A percentile compares a stretch with the other conserved stretches of the same genome.
phyloP scores from a whole-genome alignment of 1,140 invertebrate species.

The Vollenhovia emeryi region DNA sequence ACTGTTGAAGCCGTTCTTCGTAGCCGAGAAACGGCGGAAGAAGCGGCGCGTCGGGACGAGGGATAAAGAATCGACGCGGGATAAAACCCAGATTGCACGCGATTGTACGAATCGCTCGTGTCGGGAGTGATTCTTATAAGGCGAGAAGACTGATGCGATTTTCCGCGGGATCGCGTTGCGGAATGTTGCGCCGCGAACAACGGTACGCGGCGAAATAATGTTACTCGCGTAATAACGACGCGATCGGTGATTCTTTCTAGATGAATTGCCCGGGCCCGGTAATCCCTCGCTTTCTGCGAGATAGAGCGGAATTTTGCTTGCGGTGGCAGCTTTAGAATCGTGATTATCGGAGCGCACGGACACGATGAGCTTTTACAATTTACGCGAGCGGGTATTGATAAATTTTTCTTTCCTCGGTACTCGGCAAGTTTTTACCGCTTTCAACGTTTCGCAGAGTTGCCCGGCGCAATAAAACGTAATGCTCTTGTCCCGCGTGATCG shows the following conservation, averaged over 20 bases:
- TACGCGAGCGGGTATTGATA: conserved; percentile 21
- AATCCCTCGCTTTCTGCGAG: not conserved
- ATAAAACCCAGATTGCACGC: conserved; percentile 54
- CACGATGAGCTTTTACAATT: conserved; percentile 16
- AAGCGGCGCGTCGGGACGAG: conserved; percentile 22
- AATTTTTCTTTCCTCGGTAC: not conserved
- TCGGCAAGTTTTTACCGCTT: conserved; percentile 4
- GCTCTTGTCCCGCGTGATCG: not conserved
- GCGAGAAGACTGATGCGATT: conserved; percentile 50
- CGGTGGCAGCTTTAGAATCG: conserved; percentile 34
- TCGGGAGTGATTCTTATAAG: conserved; percentile 45
- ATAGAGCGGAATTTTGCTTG: conserved; percentile 16
- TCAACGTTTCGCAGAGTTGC: not conserved
- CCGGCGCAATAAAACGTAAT: not conserved
- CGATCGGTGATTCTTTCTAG: conserved; percentile 41
- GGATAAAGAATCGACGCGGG: conserved; percentile 52
- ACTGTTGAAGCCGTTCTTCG: conserved; percentile 54
- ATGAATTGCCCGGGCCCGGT: not conserved
- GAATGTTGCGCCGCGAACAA: not conserved
- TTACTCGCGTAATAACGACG: conserved; percentile 22
- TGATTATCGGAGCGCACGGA: conserved; percentile 30
- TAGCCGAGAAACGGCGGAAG: conserved; percentile 34
- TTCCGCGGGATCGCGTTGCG: conserved; percentile 13
- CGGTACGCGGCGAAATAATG: conserved; percentile 7
- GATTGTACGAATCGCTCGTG: conserved; percentile 54